Base-by-base conservation (phyloP, 92 coral and sea anemone genomes). In the Pocillopora meandrina region DNA sequence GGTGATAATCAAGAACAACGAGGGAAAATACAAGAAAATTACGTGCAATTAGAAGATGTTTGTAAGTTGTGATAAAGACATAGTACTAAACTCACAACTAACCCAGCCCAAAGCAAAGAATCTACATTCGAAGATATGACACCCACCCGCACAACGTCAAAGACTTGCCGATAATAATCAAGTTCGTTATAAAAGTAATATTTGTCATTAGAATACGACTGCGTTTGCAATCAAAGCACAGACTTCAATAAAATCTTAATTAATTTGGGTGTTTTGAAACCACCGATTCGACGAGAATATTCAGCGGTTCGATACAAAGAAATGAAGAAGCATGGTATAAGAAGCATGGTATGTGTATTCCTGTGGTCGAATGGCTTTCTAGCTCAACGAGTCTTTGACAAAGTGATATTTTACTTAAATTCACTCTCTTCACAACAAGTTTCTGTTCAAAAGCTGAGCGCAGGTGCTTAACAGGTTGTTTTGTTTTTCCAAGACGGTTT, bases 281-380 rank as follows among this genome's bases (percentile, higher is more conserved):
- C 12, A 19, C 2, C 61, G 31, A 14, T 61, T 19, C 16, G 17
- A 5, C 26, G 35, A 69, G 64, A 63, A 63, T 42, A 35, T 63
- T 62, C 20, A 34, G 70, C 19, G 66, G 23, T 77, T 21, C 20
- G 55, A 63, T 5, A 20, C 33, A 42, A 42, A 3, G 52, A 33
- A 59, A 81, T 35, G 19, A 7, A 3, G 52, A 71, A 56, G 47
- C 10, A 55, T 19, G 8, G 18, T 15, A 52, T 35, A 7, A 3
- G 52, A 71, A 56, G 47, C 17, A 55, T 19, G 8, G 18, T 15
- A 52, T 34, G 68, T 58, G 42, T 81, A 21, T 58, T 35, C 55
- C 56, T 73, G 80, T 83, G 73, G 80, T 56, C 64, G 61, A 61
- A 80, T 83, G 86, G 86, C 86, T 83, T 74, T 83, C 47, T 83